Evolutionary conservation across 2,113 vertebrate genomes (phyloP).

Genomic region (Rhegmatorhina hoffmannsi): DNA sequence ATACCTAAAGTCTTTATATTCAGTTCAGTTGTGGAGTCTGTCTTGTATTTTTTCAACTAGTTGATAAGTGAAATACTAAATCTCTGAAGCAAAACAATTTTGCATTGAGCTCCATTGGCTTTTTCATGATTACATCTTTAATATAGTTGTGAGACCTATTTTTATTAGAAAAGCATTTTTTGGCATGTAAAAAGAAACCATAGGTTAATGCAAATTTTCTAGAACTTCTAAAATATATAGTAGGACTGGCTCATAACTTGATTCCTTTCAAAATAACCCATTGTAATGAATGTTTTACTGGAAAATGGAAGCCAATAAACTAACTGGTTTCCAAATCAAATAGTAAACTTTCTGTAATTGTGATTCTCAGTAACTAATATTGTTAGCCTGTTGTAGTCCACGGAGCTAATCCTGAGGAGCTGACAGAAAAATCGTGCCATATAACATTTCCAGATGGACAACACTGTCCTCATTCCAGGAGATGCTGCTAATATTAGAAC

Average conservation of each 20-base stretch:
- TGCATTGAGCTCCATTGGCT: neutral
- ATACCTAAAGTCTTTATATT: neutral
- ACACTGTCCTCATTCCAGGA: neutral
- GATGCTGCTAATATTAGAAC: slow-evolving; percentile 37
- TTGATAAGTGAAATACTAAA: neutral
- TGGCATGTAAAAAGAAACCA: neutral
- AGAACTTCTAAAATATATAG: neutral
- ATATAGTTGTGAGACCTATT: neutral
- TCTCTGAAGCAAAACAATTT: neutral
- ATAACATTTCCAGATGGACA: slow-evolving; percentile 38
- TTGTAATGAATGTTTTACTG: neutral
- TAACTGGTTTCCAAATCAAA: neutral
- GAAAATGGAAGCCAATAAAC: neutral
- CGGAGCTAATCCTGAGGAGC: neutral
- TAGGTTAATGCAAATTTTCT: neutral
- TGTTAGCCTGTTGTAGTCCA: neutral
- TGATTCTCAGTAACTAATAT: neutral
- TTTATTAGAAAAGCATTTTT: neutral
- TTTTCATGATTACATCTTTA: neutral
- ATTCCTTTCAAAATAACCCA: neutral
- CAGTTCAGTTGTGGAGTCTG: neutral
- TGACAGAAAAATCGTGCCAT: neutral
- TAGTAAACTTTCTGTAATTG: neutral
- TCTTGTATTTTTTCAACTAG: neutral
- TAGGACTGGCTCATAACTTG: neutral